phyloP scores from a whole-genome alignment of 2,113 vertebrate species.

The Fulmarus glacialis region DNA sequence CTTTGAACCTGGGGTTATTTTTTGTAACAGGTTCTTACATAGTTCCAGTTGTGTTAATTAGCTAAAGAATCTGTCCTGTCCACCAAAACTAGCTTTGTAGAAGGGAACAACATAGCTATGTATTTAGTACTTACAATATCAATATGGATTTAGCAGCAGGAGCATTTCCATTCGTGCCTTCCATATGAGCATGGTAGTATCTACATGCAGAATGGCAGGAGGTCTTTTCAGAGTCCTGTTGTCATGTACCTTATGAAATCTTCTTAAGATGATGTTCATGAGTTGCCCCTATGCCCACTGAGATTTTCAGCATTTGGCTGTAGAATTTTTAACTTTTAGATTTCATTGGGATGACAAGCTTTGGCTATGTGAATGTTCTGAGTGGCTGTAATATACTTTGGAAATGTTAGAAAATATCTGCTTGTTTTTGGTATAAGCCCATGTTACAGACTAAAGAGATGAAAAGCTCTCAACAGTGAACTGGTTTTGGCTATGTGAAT shows the following conservation, averaged over 20 bases:
- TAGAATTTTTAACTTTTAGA: too few species aligned
- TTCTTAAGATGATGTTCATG: neutral
- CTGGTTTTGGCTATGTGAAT: too few species aligned
- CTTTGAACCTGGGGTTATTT: neutral
- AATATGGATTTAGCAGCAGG: neutral
- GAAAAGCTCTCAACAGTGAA: neutral
- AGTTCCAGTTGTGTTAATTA: neutral
- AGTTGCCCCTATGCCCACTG: neutral
- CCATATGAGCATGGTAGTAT: rapidly evolving
- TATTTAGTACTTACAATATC: too few species aligned
- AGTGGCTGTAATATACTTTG: neutral
- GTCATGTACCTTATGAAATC: neutral
- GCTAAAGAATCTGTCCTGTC: neutral
- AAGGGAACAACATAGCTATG: neutral
- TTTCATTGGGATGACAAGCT: neutral
- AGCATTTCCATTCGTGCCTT: neutral
- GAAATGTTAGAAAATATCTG: neutral
- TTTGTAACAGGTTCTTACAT: neutral
- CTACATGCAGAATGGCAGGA: neutral
- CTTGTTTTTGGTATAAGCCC: neutral
- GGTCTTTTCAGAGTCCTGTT: neutral
- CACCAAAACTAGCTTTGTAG: neutral
- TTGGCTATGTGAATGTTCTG: neutral
- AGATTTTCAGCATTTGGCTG: neutral
- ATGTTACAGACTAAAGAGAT: neutral